A percentile compares a stretch with the other conserved stretches of the same genome.
These are phyloP conservation scores for Cossypha heuglini DNA, from an alignment of 2,797 vertebrate genomes.

Conservation along the genomic window DNA sequence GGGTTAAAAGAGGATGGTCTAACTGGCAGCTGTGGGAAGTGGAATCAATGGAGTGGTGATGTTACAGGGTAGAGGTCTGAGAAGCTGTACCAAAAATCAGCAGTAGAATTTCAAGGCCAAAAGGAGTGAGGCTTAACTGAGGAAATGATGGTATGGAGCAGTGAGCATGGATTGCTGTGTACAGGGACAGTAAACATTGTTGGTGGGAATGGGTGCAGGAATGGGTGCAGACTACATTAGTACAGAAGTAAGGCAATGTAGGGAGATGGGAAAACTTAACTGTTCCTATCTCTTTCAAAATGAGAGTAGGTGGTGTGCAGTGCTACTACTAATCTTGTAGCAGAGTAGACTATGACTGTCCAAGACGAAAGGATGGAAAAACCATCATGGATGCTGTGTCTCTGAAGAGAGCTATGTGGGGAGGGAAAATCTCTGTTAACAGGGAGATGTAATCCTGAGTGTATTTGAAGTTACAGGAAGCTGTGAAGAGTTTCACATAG, in stretches of 20 bases:
- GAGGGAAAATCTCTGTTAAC: not conserved
- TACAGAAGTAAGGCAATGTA: not conserved
- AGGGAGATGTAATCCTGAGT: not conserved
- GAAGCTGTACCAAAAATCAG: not conserved
- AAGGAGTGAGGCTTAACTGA: not conserved
- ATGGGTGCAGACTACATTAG: accelerated
- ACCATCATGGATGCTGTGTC: not conserved
- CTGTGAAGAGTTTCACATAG: not conserved
- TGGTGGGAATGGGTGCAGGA: not conserved
- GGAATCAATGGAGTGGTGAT: not conserved
- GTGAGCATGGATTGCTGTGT: accelerated
- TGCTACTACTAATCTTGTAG: not conserved
- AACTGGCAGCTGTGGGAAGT: not conserved
- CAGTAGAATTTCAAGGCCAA: not conserved
- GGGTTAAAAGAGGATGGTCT: not conserved
- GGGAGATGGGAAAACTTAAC: not conserved
- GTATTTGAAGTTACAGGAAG: not conserved
- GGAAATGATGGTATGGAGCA: accelerated
- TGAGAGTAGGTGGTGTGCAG: not conserved
- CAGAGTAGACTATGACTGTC: not conserved
- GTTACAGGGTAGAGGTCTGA: not conserved
- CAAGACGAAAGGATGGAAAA: not conserved
- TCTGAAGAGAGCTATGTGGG: not conserved
- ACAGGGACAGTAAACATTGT: not conserved
- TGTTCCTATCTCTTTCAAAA: not conserved